Base-by-base conservation (phyloP, 2,888 invertebrate species). In the Miltochrista miniata region DNA sequence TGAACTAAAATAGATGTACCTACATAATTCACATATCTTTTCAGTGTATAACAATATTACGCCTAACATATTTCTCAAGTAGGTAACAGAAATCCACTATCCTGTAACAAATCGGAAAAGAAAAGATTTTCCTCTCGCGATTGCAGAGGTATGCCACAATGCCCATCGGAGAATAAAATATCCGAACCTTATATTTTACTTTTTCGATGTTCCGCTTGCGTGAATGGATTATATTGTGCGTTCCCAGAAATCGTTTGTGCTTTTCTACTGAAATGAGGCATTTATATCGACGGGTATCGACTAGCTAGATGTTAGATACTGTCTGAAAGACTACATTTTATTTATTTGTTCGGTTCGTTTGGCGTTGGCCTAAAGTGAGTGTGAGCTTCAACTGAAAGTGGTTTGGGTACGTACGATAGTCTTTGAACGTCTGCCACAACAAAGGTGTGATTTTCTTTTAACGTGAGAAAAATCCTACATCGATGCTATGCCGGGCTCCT, bases 121-220 rank as follows among this genome's bases (percentile, higher is more conserved):
- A 33, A 46, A 39, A 33, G 33, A 24, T 34, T 46, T 46, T 46
- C 46, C 39, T 46, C 9, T 9, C 24, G 11, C 33, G 34, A n/a
- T 14, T 36, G 15, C 13, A 13, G 13, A 12, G 11, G 38, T 24
- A 34, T 39, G 18, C 24, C 4, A 33, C 38, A 46, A 38, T 46
- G 33, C 33, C 33, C 24, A 33, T 33, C 33, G 18, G 13, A 33
- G 14, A 13, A 39, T 13, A 33, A 33, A 12, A 24, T 24, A 34
- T 34, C 12, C 15, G 7, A 10, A 14, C 7, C 36, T 24, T 44
- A 36, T 29, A 44, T 36, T 35, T 44, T 43, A 43, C 12, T 15
- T 24, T 9, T 24, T 12, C 7, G 9, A 34, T 34, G 18, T 42
- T 18, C 33, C 15, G 33, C 15, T 15, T 34, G 12, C 11, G 12